phyloP scores from a whole-genome alignment of 2,888 invertebrate species.

The Epirrhoe alternata region DNA sequence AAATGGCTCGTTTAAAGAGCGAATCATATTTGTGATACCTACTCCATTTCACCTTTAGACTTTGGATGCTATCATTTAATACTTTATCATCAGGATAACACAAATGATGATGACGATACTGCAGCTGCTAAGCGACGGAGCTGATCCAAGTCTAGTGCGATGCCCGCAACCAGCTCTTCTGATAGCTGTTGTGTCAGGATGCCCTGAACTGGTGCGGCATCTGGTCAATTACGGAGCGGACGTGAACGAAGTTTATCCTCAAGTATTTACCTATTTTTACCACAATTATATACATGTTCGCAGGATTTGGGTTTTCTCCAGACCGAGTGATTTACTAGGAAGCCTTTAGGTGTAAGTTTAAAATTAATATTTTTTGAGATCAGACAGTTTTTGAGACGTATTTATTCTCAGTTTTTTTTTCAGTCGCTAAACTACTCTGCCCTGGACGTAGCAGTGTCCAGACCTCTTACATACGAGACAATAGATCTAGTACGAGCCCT shows the following conservation, averaged over 20 bases:
- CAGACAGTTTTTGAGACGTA: too few relatives aligned
- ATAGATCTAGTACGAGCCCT: constrained; percentile 59
- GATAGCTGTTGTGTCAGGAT: constrained; percentile 58
- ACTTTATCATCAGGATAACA: constrained; percentile 56
- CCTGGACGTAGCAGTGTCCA: constrained; percentile 66
- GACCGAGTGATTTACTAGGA: too few relatives aligned
- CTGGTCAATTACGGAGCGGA: constrained; percentile 65
- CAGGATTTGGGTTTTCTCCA: too few relatives aligned
- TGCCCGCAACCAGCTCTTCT: constrained; percentile 71
- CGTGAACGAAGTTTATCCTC: constrained; percentile 63
- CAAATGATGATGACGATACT: constrained; percentile 59
- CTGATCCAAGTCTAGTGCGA: constrained; percentile 61
- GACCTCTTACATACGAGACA: constrained; percentile 56
- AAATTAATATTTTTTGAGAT: too few relatives aligned
- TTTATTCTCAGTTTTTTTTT: constrained; percentile 25
- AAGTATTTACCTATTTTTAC: constrained; percentile 50
- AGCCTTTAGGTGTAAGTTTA: too few relatives aligned
- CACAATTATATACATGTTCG: too few relatives aligned
- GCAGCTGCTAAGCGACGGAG: constrained; percentile 65
- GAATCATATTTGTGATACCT: too few relatives aligned
- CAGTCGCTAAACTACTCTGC: constrained; percentile 62
- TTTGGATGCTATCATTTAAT: background rate
- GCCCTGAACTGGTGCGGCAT: constrained; percentile 56
- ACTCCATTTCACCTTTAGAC: background rate
- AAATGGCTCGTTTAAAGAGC: too few relatives aligned